Base-by-base conservation (phyloP, 2,888 invertebrate genomes). In the Platycheirus albimanus region DNA sequence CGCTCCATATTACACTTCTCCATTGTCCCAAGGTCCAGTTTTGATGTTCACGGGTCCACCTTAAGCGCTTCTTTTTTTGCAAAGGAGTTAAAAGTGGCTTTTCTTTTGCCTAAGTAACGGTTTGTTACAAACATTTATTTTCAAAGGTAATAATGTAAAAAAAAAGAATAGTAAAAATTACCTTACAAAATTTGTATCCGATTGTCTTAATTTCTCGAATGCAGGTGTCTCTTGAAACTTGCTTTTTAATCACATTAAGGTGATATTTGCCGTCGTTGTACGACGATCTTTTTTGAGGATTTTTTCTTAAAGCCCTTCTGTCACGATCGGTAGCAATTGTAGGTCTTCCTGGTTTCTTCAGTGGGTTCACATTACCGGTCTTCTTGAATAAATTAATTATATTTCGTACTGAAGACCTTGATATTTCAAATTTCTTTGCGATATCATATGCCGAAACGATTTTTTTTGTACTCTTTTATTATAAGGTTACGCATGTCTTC, bases 41-140 rank as follows among this genome's bases (percentile, higher is more conserved):
- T n/a, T n/a, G n/a, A n/a, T n/a, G n/a, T n/a, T n/a, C n/a, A n/a
- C n/a, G n/a, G n/a, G n/a, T n/a, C n/a, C n/a, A n/a, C n/a, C n/a
- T n/a, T n/a, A n/a, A n/a, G n/a, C n/a, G n/a, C n/a, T n/a, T n/a
- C n/a, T n/a, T n/a, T n/a, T n/a, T n/a, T n/a, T n/a, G n/a, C n/a
- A n/a, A n/a, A n/a, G n/a, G n/a, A n/a, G n/a, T n/a, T n/a, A n/a
- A n/a, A n/a, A n/a, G n/a, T n/a, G 51, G 24, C 28, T 66, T 56
- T 69, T 69, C 19, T 47, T 69, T 69, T 54, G 43, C 54, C 54
- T 69, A 38, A 69, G 54, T 47, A 2, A 41, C 4, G 17, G n/a
- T 43, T 69, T 69, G 20, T 45, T 19, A 15, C 20, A 70, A 47
- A 36, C 15, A 56, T 15, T 15, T 6, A 38, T 56, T 43, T 45